Percentiles rank a stretch among this genome's conserved stretches.
Conservation (phyloP, 1,140 invertebrate species). For the Drosophila paulistorum region DNA sequence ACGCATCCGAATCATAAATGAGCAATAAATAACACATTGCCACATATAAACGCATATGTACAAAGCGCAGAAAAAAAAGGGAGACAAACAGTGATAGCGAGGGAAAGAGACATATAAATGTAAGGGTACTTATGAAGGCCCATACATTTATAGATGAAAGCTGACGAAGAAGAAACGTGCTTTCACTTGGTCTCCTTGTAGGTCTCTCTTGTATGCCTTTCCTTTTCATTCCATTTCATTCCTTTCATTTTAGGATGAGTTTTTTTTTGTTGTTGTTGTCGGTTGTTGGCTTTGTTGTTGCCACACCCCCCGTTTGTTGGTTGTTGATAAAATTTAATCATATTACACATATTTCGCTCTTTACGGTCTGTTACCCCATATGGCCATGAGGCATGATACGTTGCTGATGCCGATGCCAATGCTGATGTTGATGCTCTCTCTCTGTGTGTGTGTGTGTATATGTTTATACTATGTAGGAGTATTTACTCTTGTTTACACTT, state of each 20-base stretch:
- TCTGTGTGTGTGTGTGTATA: too few relatives aligned
- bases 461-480: constrained; percentile 32
- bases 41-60: constrained; percentile 45
- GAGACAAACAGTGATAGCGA: background rate
- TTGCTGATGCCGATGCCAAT: constrained; percentile 5
- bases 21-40: constrained; percentile 81
- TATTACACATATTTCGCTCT: constrained; percentile 81
- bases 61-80: constrained; percentile 28
- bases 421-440: background rate
- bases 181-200: constrained; percentile 27
- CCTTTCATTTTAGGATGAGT: background rate
- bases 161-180: constrained; percentile 43
- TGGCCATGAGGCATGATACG: constrained; percentile 43
- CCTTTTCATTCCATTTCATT: constrained; percentile 20
- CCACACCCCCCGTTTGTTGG: constrained; percentile 29
- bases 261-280: background rate
- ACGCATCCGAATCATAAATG: constrained; percentile 79
- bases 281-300: constrained; percentile 50
- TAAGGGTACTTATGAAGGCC: constrained; percentile 49
- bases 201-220: constrained; percentile 23
- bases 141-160: constrained; percentile 50
- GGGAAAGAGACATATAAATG: constrained; percentile 9
- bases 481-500: constrained; percentile 76
- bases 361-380: constrained; percentile 79
- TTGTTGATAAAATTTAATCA: constrained; percentile 81